These are phyloP conservation scores for Allolobophora icterica DNA, from an alignment of 2,888 invertebrate genomes.

Conservation along the genomic window DNA sequence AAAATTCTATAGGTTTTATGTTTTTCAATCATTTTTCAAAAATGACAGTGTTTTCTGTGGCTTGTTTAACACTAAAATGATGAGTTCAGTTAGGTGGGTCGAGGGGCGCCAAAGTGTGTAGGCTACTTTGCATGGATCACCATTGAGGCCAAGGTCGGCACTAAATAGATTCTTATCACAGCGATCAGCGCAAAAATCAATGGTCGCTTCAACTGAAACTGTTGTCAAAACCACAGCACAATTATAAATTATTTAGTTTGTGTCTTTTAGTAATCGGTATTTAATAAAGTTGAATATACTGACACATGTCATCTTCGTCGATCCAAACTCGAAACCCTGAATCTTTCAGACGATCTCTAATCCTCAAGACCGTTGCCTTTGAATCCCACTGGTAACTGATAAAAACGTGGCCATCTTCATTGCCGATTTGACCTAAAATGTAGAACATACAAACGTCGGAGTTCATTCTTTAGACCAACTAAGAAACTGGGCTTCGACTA, in stretches of 20 bases:
- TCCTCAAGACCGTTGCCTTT: conserved; percentile 53
- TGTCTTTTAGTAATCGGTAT: too few relatives aligned
- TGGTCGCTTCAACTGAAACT: too few relatives aligned
- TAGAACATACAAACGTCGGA: background rate
- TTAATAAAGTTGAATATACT: conserved; percentile 27
- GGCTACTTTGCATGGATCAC: too few relatives aligned
- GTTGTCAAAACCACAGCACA: background rate
- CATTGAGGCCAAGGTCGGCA: too few relatives aligned
- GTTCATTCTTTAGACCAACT: background rate
- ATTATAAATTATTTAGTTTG: background rate
- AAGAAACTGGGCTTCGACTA: background rate
- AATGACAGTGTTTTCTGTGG: too few relatives aligned
- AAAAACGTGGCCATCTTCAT: conserved; percentile 54
- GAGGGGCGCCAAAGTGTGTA: too few relatives aligned
- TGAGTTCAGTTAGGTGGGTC: too few relatives aligned
- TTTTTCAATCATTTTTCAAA: too few relatives aligned
- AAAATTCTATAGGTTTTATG: too few relatives aligned
- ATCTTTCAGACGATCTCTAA: conserved; percentile 52
- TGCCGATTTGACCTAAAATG: background rate
- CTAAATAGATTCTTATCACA: too few relatives aligned
- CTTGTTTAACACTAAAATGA: too few relatives aligned
- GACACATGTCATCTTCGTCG: conserved; percentile 59
- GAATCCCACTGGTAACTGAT: conserved; percentile 59
- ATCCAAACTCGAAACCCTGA: conserved; percentile 63
- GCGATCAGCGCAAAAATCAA: too few relatives aligned